Conservation (phyloP, 2,888 invertebrate genomes). For the Hipparchia semele region DNA sequence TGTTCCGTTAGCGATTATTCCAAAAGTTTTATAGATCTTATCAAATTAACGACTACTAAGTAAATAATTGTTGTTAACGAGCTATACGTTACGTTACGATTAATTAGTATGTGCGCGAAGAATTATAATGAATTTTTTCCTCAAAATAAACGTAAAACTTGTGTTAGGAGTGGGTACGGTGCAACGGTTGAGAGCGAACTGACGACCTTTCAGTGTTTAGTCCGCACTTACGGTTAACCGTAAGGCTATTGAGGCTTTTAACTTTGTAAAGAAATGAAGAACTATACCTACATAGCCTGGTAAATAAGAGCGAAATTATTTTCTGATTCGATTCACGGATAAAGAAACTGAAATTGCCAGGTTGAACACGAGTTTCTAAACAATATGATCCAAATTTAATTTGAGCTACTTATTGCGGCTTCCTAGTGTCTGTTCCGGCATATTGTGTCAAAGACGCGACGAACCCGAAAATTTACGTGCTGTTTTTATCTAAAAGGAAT, state of each 20-base stretch:
- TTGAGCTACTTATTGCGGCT: conserved; percentile 53
- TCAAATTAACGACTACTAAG: no score
- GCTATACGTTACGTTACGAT: no score
- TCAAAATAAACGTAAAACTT: no score
- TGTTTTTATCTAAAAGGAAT: conserved; percentile 66
- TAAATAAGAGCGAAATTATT: neutral
- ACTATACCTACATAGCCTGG: neutral
- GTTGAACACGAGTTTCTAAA: neutral
- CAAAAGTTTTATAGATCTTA: no score
- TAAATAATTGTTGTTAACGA: no score
- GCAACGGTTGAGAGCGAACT: no score
- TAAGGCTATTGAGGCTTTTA: neutral
- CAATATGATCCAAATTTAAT: conserved; percentile 32
- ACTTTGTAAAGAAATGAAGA: neutral
- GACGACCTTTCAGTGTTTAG: no score
- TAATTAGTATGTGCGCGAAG: no score
- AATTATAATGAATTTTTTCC: no score
- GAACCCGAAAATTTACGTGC: conserved; percentile 47
- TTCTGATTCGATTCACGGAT: neutral
- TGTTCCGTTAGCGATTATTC: neutral
- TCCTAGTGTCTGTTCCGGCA: conserved; percentile 44
- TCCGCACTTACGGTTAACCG: no score
- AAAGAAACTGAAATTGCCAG: conserved; percentile 39
- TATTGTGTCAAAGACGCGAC: conserved; percentile 51
- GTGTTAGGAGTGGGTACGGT: no score